Conservation (phyloP, 1,140 invertebrate species). For the Colletes latitarsis region DNA sequence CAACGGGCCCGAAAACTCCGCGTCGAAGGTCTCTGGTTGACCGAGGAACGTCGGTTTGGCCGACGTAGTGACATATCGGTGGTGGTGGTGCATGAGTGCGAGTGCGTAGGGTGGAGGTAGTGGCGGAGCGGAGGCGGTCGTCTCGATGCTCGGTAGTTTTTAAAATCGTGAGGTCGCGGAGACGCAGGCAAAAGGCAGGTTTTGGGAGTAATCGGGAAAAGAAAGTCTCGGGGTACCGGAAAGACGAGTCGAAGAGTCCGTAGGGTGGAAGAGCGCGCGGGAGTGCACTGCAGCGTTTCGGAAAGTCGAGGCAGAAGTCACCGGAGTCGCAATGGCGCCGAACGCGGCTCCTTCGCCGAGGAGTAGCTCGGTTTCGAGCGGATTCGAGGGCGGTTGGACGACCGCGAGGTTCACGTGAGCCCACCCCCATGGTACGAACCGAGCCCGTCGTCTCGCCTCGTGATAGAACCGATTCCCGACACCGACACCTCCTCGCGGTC, state of each 20-base stretch:
- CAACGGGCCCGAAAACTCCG: neutral
- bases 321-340: conserved; percentile 53
- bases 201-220: too few relatives aligned
- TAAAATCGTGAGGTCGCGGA: neutral
- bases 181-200: neutral
- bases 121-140: neutral
- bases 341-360: conserved; percentile 32
- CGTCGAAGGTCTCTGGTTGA: neutral
- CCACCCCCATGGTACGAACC: conserved; percentile 16
- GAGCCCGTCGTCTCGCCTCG: neutral
- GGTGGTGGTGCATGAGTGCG: conserved; percentile 46
- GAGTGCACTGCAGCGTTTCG: neutral
- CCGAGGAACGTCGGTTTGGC: neutral
- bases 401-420: conserved; percentile 22
- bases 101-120: conserved; percentile 37
- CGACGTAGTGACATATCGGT: conserved; percentile 24
- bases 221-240: neutral
- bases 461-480: conserved; percentile 10
- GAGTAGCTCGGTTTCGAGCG: conserved; percentile 15
- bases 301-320: neutral
- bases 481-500: neutral
- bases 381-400: conserved; percentile 5
- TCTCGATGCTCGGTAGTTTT: too few relatives aligned
- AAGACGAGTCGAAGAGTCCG: neutral
- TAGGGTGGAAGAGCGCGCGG: neutral